Evolutionary conservation across 37 sponge, comb jelly and placozoan genomes (phyloP).

Genomic region (Beroe ovata): DNA sequence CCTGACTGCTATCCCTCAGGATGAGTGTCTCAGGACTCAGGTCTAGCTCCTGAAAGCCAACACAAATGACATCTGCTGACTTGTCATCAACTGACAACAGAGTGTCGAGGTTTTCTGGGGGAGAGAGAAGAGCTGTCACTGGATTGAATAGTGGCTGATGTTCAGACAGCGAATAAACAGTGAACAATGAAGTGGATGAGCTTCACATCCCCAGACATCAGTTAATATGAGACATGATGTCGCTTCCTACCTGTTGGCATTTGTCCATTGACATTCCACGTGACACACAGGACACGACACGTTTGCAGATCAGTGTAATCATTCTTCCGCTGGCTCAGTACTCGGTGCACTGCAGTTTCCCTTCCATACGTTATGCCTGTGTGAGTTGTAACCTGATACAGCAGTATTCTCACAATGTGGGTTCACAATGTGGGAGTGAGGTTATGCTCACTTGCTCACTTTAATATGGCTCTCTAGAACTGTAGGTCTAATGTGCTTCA

Average conservation of each 20-base stretch:
- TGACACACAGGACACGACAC: constrained; percentile 39
- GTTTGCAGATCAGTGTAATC: constrained; percentile 30
- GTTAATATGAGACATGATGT: too few species aligned
- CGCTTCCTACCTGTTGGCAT: constrained; percentile 52
- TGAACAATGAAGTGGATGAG: too few species aligned
- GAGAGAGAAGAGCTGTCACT: not conserved
- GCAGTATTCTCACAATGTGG: too few species aligned
- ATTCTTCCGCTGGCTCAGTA: constrained; percentile 31
- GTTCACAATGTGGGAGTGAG: too few species aligned
- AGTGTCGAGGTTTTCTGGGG: constrained; percentile 23
- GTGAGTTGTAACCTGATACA: too few species aligned
- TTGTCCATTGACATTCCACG: constrained; percentile 67
- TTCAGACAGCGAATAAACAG: too few species aligned
- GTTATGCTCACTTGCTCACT: too few species aligned
- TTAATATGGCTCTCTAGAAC: too few species aligned
- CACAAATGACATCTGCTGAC: constrained; percentile 57
- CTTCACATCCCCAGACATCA: too few species aligned
- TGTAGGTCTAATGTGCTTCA: too few species aligned
- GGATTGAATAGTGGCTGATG: too few species aligned
- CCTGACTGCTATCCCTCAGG: constrained; percentile 21
- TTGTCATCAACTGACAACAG: constrained; percentile 41
- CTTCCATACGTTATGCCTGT: constrained; percentile 34
- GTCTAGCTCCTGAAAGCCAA: constrained; percentile 61
- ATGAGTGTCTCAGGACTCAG: constrained; percentile 55
- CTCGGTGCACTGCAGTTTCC: constrained; percentile 55